phyloP scores from a whole-genome alignment of 2,888 invertebrate genomes.

The Conistra vaccinii region DNA sequence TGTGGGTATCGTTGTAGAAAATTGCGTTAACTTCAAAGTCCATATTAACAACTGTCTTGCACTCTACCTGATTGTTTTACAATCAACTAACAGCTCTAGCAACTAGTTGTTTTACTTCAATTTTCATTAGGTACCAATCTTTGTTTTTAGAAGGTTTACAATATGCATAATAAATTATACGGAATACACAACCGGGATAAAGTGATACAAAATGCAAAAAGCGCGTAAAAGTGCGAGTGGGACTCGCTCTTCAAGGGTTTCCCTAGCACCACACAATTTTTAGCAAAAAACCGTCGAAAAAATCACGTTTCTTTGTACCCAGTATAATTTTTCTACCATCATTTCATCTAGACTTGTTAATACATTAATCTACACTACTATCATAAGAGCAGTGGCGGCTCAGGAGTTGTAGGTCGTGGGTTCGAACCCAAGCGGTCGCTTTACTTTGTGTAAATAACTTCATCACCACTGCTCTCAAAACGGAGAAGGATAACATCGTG shows the following conservation, averaged over 20 bases:
- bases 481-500: too few relatives aligned
- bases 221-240: too few relatives aligned
- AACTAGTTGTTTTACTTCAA: constrained; percentile 14
- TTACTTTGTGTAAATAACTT: too few relatives aligned
- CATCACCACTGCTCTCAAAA: too few relatives aligned
- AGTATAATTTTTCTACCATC: not conserved
- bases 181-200: not conserved
- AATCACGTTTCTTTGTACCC: too few relatives aligned
- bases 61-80: constrained; percentile 51
- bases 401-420: too few relatives aligned
- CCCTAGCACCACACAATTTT: too few relatives aligned
- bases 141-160: not conserved
- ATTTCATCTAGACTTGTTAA: not conserved
- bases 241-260: too few relatives aligned
- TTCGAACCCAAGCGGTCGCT: too few relatives aligned
- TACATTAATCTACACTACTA: not conserved
- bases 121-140: not conserved
- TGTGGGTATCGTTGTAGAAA: constrained; percentile 22
- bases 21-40: constrained; percentile 50
- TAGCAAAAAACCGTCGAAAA: too few relatives aligned
- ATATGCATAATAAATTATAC: not conserved
- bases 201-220: too few relatives aligned
- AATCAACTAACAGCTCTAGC: constrained; percentile 39
- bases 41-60: constrained; percentile 53
- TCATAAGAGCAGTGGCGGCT: too few relatives aligned